A percentile compares a stretch with the other conserved stretches of the same genome.
These are phyloP conservation scores for Xyrauchen texanus DNA, from an alignment of 2,113 vertebrate species.

Conservation along the genomic window DNA sequence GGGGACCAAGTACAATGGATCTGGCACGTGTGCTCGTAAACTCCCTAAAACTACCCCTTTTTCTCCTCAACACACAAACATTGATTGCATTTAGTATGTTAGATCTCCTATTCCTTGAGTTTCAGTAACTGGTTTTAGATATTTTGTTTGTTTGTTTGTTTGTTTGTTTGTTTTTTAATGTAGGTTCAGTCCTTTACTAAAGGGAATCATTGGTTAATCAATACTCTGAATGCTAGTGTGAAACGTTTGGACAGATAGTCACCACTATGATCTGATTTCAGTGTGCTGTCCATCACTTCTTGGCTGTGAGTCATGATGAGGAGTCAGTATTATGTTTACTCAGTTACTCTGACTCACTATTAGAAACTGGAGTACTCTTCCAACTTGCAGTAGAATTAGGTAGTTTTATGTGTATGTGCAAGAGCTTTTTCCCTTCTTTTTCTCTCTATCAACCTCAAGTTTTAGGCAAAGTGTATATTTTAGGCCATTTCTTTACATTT, in stretches of 20 bases:
- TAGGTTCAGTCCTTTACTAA: slow-evolving; percentile 5
- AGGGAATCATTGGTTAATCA: slow-evolving; percentile 34
- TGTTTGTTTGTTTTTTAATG: neutral
- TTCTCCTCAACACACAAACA: too few relatives aligned
- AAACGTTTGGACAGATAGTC: slow-evolving; percentile 29
- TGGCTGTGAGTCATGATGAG: slow-evolving; percentile 15
- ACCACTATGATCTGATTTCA: slow-evolving; percentile 32
- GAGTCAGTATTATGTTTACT: neutral
- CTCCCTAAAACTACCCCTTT: neutral
- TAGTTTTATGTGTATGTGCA: too few relatives aligned
- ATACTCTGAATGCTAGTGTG: slow-evolving; percentile 41
- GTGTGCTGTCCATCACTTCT: slow-evolving; percentile 21
- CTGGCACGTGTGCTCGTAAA: slow-evolving; percentile 47
- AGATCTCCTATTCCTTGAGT: too few relatives aligned
- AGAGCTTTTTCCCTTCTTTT: too few relatives aligned
- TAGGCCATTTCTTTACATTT: too few relatives aligned
- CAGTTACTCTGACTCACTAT: neutral
- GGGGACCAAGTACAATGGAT: slow-evolving; percentile 57
- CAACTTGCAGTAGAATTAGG: too few relatives aligned
- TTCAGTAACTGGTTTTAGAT: too few relatives aligned
- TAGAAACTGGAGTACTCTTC: neutral
- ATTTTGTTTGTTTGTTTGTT: too few relatives aligned
- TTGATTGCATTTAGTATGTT: neutral
- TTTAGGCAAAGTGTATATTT: too few relatives aligned
- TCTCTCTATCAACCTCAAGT: too few relatives aligned